Evolutionary conservation across 2,888 invertebrate genomes (phyloP), one percentile per base, ranked within the genome.

Genomic region (Tanytarsus gracilentus): DNA sequence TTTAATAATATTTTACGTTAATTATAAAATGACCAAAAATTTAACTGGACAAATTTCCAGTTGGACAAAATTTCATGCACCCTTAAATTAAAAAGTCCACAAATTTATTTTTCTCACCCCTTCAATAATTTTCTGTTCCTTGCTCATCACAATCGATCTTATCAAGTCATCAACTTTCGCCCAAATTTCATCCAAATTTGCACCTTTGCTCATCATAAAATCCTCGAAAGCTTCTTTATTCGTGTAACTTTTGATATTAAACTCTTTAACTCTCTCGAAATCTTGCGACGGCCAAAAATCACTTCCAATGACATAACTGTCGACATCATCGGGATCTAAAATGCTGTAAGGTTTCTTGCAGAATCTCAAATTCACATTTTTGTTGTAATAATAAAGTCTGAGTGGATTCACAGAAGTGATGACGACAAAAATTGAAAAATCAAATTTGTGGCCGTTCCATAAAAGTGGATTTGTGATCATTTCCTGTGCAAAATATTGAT

Each of bases 401-500:
- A 52, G 5, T 33, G 52, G 52, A 52, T 52, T 33, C 1, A 52
- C 33, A 1, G 52, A 52, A 6, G 52, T 52, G 3, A 52, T 29
- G 29, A 52, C 21, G 1, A 52, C 52, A 25, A 33, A 52, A 7
- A 52, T 25, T 33, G 23, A 18, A 18, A 52, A 52, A n/a, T 52
- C 52, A n/a, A 52, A 52, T 11, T 33, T 52, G 9, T 52, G 16
- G 6, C 52, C 52, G 7, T 52, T 7, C 18, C 18, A 29, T 23
- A 52, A 16, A 16, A 52, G 21, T 30, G 52, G 52, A 33, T 33
- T 14, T 30, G 29, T 33, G 3, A 52, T n/a, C 14, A 16, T 30
- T 33, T 52, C 52, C 14, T 52, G 52, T 9, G 33, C 52, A 11
- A 52, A 52, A 33, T 33, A 52, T 18, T 52, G n/a, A 6, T 49